phyloP scores from a whole-genome alignment of 1,140 invertebrate species.

The Solen grandis region DNA sequence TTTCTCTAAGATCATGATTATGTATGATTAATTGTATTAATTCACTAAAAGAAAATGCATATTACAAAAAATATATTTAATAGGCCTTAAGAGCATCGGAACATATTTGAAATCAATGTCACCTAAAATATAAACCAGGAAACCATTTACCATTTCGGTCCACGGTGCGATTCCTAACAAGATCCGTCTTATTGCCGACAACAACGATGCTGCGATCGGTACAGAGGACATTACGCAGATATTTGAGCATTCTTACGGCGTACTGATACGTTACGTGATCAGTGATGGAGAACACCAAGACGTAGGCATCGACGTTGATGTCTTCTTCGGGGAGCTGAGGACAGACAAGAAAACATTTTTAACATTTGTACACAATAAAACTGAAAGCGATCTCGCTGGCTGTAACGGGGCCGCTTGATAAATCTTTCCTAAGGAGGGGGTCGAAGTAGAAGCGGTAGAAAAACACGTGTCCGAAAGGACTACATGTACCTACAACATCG shows the following conservation, averaged over 20 bases:
- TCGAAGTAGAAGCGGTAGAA: background rate
- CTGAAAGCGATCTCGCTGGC: background rate
- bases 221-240: slow-evolving; percentile 64
- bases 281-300: slow-evolving; percentile 69
- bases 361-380: background rate
- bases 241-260: slow-evolving; percentile 64
- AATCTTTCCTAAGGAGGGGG: background rate
- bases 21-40: too few relatives aligned
- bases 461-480: background rate
- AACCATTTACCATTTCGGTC: slow-evolving; percentile 66
- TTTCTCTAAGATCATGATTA: too few relatives aligned
- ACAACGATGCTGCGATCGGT: slow-evolving; percentile 67
- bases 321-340: slow-evolving; percentile 55
- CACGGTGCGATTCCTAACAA: slow-evolving; percentile 68
- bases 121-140: too few relatives aligned
- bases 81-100: too few relatives aligned
- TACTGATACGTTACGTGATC: slow-evolving; percentile 80
- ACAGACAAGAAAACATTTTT: background rate
- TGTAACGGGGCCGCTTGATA: background rate
- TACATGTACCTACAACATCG: too few relatives aligned
- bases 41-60: too few relatives aligned
- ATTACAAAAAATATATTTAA: too few relatives aligned
- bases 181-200: slow-evolving; percentile 70
- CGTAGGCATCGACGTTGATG: slow-evolving; percentile 60
- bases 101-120: too few relatives aligned